These are phyloP conservation scores for Porites lobata DNA, from an alignment of 92 coral and sea anemone species.

Conservation along the genomic window DNA sequence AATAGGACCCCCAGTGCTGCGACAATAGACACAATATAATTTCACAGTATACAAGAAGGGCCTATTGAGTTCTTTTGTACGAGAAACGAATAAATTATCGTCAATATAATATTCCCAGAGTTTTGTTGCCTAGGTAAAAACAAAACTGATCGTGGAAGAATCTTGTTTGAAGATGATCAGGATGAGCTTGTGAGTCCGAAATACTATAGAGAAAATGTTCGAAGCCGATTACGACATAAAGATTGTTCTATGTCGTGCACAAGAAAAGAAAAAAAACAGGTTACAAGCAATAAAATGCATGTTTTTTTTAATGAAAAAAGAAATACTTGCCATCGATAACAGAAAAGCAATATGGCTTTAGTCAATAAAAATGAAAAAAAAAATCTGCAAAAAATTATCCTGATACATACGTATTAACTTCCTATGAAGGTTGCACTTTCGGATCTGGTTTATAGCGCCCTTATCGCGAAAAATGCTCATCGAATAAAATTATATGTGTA, in stretches of 20 bases:
- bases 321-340: not conserved
- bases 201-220: too few relatives aligned
- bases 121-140: conserved; percentile 49
- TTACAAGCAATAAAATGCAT: not conserved
- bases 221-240: too few relatives aligned
- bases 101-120: not conserved
- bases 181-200: not conserved
- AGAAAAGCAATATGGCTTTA: not conserved
- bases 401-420: not conserved
- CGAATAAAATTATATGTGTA: not conserved
- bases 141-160: conserved; percentile 47
- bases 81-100: conserved; percentile 14
- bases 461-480: not conserved
- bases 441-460: not conserved
- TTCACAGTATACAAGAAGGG: conserved; percentile 18
- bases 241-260: too few relatives aligned
- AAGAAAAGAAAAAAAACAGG: too few relatives aligned
- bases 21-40: conserved; percentile 24
- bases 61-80: conserved; percentile 42
- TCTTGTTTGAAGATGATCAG: conserved; percentile 5
- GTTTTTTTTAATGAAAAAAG: too few relatives aligned
- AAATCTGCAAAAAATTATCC: not conserved
- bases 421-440: not conserved
- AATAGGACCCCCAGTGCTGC: not conserved
- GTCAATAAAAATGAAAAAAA: not conserved